Evolutionary conservation across 2,888 invertebrate species (phyloP), one percentile per base, ranked within the genome.

Genomic region (Caenorhabditis uteleia): DNA sequence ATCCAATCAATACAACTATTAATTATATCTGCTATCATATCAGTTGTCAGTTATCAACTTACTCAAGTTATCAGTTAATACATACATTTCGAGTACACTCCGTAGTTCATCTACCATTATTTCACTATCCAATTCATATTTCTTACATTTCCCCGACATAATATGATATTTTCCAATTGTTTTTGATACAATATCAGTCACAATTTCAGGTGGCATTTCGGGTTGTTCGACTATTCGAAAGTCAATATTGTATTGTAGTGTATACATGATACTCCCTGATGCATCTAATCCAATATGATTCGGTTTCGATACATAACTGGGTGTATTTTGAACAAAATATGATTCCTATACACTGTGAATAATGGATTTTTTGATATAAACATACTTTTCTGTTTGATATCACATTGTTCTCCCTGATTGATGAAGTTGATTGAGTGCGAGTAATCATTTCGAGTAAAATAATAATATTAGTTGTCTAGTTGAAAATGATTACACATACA

Each of bases 161-260:
- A 53, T 38, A 39, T 62, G 51, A 53, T 57, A 62, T 39, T 62
- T 56, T 34, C 62, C 56, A 8, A 62, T 33, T 10, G 43, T 31
- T 23, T 47, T 53, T 10, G 48, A 48, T 2, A 29, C 27, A 5
- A 48, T 44, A 1, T 47, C 47, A n/a, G 47, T 53, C 16, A 47
- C 18, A 5, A 62, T 33, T 40, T 57, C 53, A 1, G n/a, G n/a
- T n/a, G 62, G 62, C 14, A 45, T 27, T 12, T 51, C 53, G 7
- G 43, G 38, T 18, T 16, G 5, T 20, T 56, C 50, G 18, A 56
- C 31, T 2, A 62, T 42, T 14, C 48, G 38, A n/a, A 53, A 4
- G n/a, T 57, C 31, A 2, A 57, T 34, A 2, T 53, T 31, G n/a
- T 48, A 21, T 26, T 47, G 27, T 3, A 62, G 40, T 16, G 56